A percentile compares a stretch with the other conserved stretches of the same genome.
Conservation (phyloP, 2,113 vertebrate genomes). For the Scomber japonicus region DNA sequence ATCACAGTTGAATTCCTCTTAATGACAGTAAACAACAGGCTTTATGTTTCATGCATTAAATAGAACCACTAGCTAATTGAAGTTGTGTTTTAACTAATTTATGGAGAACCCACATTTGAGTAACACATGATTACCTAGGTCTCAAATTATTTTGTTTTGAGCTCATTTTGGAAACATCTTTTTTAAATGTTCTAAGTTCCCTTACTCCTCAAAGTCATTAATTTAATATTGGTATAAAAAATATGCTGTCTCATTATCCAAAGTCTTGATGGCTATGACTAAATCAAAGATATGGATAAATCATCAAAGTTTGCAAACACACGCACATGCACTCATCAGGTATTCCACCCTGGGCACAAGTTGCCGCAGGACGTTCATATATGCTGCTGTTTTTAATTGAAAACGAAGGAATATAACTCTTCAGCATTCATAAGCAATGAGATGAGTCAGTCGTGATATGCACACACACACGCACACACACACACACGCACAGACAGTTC, state of each 20-base stretch:
- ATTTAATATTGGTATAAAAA: not conserved
- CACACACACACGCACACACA: constrained; percentile 10
- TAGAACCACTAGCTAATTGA: not conserved
- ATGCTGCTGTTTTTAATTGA: constrained; percentile 24
- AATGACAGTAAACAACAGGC: constrained; percentile 27
- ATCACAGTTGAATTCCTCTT: constrained; percentile 12
- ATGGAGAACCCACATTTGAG: not conserved
- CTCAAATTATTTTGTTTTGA: not conserved
- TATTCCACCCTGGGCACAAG: constrained; percentile 6
- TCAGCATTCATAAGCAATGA: constrained; percentile 18
- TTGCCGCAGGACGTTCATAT: constrained; percentile 2
- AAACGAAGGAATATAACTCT: constrained; percentile 4
- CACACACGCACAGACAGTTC: constrained; percentile 10
- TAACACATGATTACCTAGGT: not conserved
- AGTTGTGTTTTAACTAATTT: constrained; percentile 10
- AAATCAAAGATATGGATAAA: not conserved
- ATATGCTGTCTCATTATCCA: constrained; percentile 1
- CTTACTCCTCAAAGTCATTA: not conserved
- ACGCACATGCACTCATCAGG: not conserved
- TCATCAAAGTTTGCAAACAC: not conserved
- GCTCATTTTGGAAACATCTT: not conserved
- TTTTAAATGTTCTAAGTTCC: not conserved
- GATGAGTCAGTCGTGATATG: constrained; percentile 23
- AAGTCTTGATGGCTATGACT: not conserved
- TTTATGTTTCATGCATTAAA: not conserved